These are phyloP conservation scores for Drosophila pachea DNA, from an alignment of 1,140 invertebrate species.

Conservation along the genomic window DNA sequence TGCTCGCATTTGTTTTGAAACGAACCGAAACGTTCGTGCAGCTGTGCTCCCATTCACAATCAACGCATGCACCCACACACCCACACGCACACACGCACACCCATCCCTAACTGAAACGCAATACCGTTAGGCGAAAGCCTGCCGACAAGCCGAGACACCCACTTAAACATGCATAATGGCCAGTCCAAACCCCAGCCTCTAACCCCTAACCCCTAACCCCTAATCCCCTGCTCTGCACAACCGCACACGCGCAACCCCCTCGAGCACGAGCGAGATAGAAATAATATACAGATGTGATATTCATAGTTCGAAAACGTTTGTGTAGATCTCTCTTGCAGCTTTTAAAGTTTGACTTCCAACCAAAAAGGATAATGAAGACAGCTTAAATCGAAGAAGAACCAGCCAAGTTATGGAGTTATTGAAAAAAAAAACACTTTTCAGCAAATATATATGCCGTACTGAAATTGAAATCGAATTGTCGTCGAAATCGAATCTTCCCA, in stretches of 20 bases:
- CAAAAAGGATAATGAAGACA: too few relatives aligned
- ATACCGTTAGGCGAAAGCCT: slow-evolving; percentile 63
- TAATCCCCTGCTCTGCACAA: neutral
- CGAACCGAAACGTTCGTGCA: slow-evolving; percentile 48
- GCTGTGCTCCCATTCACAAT: slow-evolving; percentile 46
- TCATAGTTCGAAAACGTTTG: neutral
- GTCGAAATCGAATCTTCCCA: neutral
- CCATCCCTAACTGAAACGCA: slow-evolving; percentile 3
- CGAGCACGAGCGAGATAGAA: neutral
- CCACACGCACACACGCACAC: neutral
- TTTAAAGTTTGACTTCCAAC: too few relatives aligned
- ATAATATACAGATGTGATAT: neutral
- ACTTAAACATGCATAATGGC: slow-evolving; percentile 73
- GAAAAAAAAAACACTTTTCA: too few relatives aligned
- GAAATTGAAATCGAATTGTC: too few relatives aligned
- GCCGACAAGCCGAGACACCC: slow-evolving; percentile 68
- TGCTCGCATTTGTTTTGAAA: slow-evolving; percentile 69
- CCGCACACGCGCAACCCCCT: neutral
- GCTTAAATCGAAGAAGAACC: too few relatives aligned
- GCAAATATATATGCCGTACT: too few relatives aligned
- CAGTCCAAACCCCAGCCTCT: neutral
- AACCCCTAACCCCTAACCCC: neutral
- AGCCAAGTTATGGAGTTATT: too few relatives aligned
- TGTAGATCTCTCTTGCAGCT: too few relatives aligned
- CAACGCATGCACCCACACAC: slow-evolving; percentile 35